A percentile compares a stretch with the other conserved stretches of the same genome.
These are phyloP conservation scores for Pseudomyrmex pallidus DNA, from an alignment of 1,140 invertebrate genomes.

Conservation along the genomic window DNA sequence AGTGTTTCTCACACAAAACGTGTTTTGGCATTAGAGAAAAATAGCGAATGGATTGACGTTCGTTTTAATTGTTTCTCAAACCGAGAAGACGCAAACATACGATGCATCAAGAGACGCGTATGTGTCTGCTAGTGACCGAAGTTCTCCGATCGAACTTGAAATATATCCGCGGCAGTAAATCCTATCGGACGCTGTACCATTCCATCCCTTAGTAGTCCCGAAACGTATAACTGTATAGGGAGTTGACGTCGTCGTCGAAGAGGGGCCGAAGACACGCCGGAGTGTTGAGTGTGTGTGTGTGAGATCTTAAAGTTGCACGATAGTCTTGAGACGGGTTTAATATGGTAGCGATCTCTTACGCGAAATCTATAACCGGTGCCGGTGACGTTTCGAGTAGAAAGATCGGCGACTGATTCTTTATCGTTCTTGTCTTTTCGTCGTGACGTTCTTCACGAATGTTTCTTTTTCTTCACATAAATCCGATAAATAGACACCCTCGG, in stretches of 20 bases:
- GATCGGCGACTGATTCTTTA: not conserved
- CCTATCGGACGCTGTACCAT: constrained; percentile 66
- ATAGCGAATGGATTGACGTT: too few species aligned
- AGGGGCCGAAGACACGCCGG: constrained; percentile 17
- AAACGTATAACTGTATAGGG: constrained; percentile 70
- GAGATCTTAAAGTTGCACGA: constrained; percentile 68
- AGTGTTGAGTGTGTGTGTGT: constrained; percentile 26
- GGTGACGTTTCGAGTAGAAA: not conserved
- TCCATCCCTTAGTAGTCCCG: constrained; percentile 48
- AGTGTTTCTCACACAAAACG: too few species aligned
- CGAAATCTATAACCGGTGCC: constrained; percentile 59
- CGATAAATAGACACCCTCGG: too few species aligned
- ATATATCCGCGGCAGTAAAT: constrained; percentile 74
- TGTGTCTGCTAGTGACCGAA: constrained; percentile 44
- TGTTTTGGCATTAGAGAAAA: too few species aligned
- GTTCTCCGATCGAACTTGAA: constrained; percentile 68
- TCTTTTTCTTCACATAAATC: not conserved
- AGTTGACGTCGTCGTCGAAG: constrained; percentile 60
- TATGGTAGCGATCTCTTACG: constrained; percentile 68
- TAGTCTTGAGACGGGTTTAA: constrained; percentile 70
- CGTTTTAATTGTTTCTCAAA: too few species aligned
- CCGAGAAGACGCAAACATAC: constrained; percentile 49
- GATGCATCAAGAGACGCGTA: constrained; percentile 38
- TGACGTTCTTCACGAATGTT: not conserved
- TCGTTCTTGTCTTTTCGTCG: not conserved